Percentiles rank a stretch among this genome's conserved stretches.
Evolutionary conservation across 2,888 invertebrate species (phyloP).

Genomic region (Mactromeris polynyma): DNA sequence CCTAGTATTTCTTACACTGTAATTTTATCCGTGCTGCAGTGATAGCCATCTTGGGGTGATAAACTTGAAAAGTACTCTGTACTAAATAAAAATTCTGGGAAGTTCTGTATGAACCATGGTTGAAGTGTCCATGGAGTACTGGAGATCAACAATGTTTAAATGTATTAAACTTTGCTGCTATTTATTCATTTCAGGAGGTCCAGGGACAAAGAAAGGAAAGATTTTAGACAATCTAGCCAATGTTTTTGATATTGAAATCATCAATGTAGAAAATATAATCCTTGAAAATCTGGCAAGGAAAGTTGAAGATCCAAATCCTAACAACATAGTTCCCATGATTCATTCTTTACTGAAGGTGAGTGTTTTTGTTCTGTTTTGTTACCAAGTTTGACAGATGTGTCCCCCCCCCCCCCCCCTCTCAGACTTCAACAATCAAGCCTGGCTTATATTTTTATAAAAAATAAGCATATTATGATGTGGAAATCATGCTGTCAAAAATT

Average conservation of each 20-base stretch:
- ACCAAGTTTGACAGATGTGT: neutral
- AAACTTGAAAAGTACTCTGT: too few species aligned
- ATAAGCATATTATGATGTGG: too few species aligned
- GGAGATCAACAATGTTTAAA: too few species aligned
- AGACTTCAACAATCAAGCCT: too few species aligned
- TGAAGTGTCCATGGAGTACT: too few species aligned
- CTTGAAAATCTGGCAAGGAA: constrained; percentile 80
- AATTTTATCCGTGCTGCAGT: too few species aligned
- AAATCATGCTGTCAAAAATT: too few species aligned
- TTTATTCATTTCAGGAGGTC: constrained; percentile 82
- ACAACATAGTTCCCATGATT: constrained; percentile 75
- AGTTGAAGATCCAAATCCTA: constrained; percentile 76
- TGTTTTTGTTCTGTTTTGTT: neutral
- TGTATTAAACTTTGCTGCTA: neutral
- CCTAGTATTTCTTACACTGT: too few species aligned
- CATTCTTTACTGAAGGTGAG: constrained; percentile 80
- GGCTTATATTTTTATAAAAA: too few species aligned
- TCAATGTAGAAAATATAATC: constrained; percentile 84
- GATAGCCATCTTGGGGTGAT: too few species aligned
- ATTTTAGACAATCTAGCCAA: constrained; percentile 83
- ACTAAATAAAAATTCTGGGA: too few species aligned
- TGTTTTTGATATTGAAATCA: constrained; percentile 83
- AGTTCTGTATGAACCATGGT: too few species aligned
- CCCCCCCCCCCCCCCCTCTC: neutral
- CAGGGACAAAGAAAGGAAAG: constrained; percentile 85